Conservation (phyloP, 1,140 invertebrate species). For the Varroa destructor region DNA sequence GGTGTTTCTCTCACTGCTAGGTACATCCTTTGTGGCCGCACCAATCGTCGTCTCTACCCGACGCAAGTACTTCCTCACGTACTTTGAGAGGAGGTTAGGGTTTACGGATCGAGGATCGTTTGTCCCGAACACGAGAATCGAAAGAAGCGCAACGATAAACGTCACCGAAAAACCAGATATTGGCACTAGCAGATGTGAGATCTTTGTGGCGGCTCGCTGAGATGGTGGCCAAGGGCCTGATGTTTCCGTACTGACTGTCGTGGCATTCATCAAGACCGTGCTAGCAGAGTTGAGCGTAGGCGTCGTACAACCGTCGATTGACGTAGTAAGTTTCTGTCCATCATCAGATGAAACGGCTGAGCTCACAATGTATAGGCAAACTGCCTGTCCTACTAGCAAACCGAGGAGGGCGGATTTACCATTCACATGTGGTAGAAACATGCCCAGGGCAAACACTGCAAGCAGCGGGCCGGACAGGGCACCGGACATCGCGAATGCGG, state of each 20-base stretch:
- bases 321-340: neutral
- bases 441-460: conserved; percentile 63
- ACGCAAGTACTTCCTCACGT: neutral
- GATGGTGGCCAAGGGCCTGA: neutral
- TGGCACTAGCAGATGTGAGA: conserved; percentile 20
- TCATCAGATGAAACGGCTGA: conserved; percentile 11
- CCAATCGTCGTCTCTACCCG: too few species aligned
- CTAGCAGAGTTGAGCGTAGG: neutral
- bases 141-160: neutral
- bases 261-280: neutral
- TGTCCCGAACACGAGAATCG: neutral
- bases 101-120: neutral
- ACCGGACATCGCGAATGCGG: conserved; percentile 61
- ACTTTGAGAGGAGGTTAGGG: conserved; percentile 3
- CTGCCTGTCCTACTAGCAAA: neutral
- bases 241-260: too few species aligned
- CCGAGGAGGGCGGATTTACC: conserved; percentile 17
- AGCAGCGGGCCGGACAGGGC: conserved; percentile 65
- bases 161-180: conserved; percentile 10
- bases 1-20: too few species aligned
- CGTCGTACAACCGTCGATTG: conserved; percentile 2
- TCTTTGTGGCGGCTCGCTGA: neutral
- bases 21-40: too few species aligned
- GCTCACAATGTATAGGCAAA: neutral
- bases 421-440: conserved; percentile 43